These are phyloP conservation scores for Propithecus deckenii DNA, from an alignment of 2,797 vertebrate genomes.

Conservation along the genomic window DNA sequence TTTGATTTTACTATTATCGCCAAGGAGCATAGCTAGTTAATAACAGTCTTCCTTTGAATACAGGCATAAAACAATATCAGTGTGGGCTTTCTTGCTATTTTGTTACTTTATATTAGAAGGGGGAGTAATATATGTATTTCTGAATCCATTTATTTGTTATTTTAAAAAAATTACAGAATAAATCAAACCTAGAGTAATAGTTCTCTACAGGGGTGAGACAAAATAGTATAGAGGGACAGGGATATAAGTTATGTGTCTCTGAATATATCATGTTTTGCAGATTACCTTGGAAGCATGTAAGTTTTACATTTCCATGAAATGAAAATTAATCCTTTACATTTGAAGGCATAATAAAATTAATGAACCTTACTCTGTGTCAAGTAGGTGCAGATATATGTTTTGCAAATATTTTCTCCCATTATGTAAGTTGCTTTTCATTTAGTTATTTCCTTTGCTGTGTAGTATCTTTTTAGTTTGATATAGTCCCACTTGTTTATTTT, in stretches of 20 bases:
- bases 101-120: neutral
- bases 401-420: neutral
- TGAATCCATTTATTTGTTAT: neutral
- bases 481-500: neutral
- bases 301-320: neutral
- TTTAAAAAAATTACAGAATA: neutral
- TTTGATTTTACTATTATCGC: neutral
- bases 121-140: neutral
- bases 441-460: neutral
- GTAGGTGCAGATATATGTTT: neutral
- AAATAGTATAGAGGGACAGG: neutral
- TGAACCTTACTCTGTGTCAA: neutral
- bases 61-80: neutral
- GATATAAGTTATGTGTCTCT: neutral
- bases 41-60: neutral
- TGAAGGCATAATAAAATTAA: neutral
- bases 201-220: neutral
- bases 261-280: neutral
- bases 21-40: neutral
- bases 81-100: neutral
- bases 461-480: neutral
- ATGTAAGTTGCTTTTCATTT: neutral
- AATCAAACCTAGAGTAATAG: neutral
- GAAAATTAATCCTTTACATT: neutral
- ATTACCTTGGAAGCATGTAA: neutral